Base-by-base conservation (phyloP, 2,113 vertebrate genomes). In the Thinocorus orbignyianus region DNA sequence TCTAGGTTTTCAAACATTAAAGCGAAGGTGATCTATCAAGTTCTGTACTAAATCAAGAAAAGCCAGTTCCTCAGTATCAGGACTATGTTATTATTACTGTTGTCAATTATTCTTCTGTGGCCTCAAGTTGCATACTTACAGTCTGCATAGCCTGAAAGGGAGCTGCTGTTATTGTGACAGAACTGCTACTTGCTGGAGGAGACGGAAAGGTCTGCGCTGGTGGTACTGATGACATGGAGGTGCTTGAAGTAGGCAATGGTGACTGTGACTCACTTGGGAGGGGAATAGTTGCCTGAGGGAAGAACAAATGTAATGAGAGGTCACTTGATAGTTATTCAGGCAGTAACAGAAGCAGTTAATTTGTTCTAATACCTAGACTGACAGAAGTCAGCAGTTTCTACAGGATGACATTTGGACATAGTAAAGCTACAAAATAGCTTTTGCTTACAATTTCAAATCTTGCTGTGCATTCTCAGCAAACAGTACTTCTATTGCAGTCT, bases 101-200 rank as follows among this genome's bases (percentile, higher is more conserved):
- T 60, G 42, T 24, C 28, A 85, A 0, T n/a, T 33, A 28, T 65
- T 71, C 26, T 51, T 76, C 33, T 39, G 33, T 71, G 54, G 37
- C 73, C 64, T 86, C 26, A 64, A n/a, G 65, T 4, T 37, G 25
- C 33, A 66, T 88, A 98, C 98, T 98, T 93, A 99, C 99, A 54
- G 99, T 98, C 92, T 99, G 98, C 96, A 99, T 98, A 93, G 98
- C 98, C 91, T 98, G 98, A 96, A 99, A 99, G 58, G 98, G 98
- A 37, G 98, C 95, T 68, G 98, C 89, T 82, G 94, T 97, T 71
- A 97, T 90, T 66, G 92, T 97, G 62, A 98, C 96, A 84, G 98
- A 94, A 66, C 95, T 95, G 88, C 93, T 98, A 37, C 97, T 98
- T 71, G 97, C 95, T 72, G 99, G 98, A 87, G 98, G 98, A 28